These are phyloP conservation scores for Actenoides lindsayi DNA, from an alignment of 2,113 vertebrate genomes.

Conservation along the genomic window DNA sequence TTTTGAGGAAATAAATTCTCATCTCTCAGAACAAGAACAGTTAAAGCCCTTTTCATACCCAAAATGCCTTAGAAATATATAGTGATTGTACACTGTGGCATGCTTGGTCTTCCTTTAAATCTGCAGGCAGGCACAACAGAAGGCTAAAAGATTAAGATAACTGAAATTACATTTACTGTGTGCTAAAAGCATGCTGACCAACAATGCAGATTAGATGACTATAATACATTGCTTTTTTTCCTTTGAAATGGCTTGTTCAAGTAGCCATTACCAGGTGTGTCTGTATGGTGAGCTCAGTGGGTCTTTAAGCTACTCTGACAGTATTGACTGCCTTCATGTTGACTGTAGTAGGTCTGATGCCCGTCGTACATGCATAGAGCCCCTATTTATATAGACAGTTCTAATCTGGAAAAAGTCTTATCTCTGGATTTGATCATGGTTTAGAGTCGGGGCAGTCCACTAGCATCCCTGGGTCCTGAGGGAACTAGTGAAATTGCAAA, in stretches of 20 bases:
- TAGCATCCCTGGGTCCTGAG: too few relatives aligned
- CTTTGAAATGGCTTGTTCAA: background rate
- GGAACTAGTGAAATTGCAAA: too few relatives aligned
- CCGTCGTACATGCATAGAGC: background rate
- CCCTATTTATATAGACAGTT: background rate
- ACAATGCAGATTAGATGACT: background rate
- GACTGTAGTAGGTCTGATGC: background rate
- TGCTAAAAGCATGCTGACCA: background rate
- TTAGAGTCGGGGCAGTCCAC: too few relatives aligned
- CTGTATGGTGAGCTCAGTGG: background rate
- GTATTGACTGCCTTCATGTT: background rate
- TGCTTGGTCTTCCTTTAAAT: background rate
- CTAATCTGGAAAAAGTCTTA: background rate
- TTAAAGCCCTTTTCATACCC: background rate
- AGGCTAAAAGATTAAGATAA: background rate
- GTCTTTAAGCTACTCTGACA: background rate
- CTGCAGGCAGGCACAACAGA: background rate
- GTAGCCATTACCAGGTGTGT: background rate
- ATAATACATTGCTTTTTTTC: background rate
- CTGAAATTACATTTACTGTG: background rate
- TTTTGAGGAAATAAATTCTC: background rate
- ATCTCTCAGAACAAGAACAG: background rate
- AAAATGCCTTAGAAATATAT: background rate
- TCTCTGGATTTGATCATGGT: background rate
- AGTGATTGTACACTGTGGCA: background rate